Percentiles rank a stretch among this genome's conserved stretches.
Conservation (phyloP, 2,888 invertebrate species). For the Cantharis nigra region DNA sequence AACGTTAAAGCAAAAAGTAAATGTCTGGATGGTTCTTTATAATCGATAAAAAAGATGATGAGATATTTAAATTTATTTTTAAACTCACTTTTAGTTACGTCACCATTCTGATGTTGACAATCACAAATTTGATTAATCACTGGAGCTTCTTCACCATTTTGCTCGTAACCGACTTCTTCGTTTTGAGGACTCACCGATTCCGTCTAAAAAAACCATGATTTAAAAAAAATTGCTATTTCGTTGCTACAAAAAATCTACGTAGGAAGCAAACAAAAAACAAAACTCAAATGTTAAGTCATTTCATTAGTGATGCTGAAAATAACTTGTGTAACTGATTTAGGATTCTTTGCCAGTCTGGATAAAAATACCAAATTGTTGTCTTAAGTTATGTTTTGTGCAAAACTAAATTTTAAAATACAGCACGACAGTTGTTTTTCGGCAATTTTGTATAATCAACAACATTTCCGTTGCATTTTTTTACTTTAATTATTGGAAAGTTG, state of each 20-base stretch:
- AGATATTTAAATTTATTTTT: background rate
- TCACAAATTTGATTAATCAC: conserved; percentile 44
- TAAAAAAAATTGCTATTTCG: background rate
- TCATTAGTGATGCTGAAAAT: conserved; percentile 10
- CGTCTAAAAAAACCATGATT: conserved; percentile 41
- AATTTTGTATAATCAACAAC: background rate
- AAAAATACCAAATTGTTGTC: conserved; percentile 8
- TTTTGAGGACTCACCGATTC: conserved; percentile 55
- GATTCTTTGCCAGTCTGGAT: conserved; percentile 9
- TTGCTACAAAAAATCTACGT: conserved; percentile 1
- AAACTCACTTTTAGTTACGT: conserved; percentile 41
- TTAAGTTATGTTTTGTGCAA: conserved; percentile 3
- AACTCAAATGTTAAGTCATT: conserved; percentile 11
- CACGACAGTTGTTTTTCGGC: background rate
- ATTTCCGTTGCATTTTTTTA: background rate
- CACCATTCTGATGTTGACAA: conserved; percentile 43
- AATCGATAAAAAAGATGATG: background rate
- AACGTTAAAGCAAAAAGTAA: background rate
- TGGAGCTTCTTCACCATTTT: conserved; percentile 47
- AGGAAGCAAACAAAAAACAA: conserved; percentile 8
- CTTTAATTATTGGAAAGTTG: background rate
- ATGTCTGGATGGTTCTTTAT: background rate
- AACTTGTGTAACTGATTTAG: conserved; percentile 2
- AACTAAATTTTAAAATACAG: background rate
- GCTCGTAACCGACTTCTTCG: conserved; percentile 51